A percentile compares a stretch with the other conserved stretches of the same genome.
These are phyloP conservation scores for Crambe crambe DNA, from an alignment of 37 sponge, comb jelly and placozoan species.

Conservation along the genomic window DNA sequence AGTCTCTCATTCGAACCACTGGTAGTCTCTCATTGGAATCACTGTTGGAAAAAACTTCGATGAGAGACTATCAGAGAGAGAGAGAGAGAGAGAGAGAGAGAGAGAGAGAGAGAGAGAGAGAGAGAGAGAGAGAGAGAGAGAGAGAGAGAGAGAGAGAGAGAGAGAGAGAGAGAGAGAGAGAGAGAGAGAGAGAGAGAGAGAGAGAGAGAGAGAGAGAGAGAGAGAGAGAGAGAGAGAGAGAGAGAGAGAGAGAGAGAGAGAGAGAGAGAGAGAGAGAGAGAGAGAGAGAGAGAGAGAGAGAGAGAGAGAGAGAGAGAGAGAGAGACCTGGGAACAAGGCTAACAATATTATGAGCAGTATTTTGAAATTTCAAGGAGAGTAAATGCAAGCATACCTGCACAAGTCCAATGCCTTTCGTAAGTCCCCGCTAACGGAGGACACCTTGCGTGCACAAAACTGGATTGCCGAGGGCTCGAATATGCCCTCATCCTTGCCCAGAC, in stretches of 20 bases:
- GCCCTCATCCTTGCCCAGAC: background rate
- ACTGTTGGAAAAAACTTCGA: too few relatives aligned
- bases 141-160: background rate
- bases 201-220: background rate
- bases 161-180: background rate
- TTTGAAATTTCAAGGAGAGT: too few relatives aligned
- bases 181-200: slow-evolving; percentile 1
- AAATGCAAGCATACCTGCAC: slow-evolving; percentile 73
- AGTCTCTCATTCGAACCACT: too few relatives aligned
- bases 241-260: slow-evolving; percentile 15
- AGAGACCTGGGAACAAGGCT: too few relatives aligned
- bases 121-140: background rate
- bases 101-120: background rate
- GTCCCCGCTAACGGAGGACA: slow-evolving; percentile 89
- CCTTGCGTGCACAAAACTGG: slow-evolving; percentile 90
- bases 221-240: slow-evolving; percentile 1
- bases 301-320: background rate
- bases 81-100: background rate
- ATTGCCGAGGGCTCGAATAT: slow-evolving; percentile 59
- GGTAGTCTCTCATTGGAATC: too few relatives aligned
- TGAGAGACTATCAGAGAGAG: background rate
- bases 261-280: background rate
- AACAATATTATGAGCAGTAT: too few relatives aligned
- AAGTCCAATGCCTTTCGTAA: slow-evolving; percentile 94
- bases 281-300: slow-evolving; percentile 17